These are phyloP conservation scores for Drosophila maculinotata DNA, from an alignment of 2,888 invertebrate genomes.

Conservation along the genomic window DNA sequence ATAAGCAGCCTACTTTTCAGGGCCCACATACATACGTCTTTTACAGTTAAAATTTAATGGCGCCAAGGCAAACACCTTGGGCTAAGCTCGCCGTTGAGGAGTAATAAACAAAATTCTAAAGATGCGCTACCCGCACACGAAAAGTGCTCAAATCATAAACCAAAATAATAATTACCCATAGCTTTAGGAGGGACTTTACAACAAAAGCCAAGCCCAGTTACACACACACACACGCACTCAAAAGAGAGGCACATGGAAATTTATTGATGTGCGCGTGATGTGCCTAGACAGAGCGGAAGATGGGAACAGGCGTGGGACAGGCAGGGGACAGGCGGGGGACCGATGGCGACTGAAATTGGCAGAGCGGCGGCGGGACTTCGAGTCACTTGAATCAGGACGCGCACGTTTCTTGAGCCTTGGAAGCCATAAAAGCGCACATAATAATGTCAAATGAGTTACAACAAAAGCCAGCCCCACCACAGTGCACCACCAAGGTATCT, in stretches of 20 bases:
- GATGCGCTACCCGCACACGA: conserved; percentile 64
- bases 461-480: conserved; percentile 64
- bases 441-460: conserved; percentile 81
- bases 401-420: conserved; percentile 65
- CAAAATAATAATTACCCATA: conserved; percentile 79
- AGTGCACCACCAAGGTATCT: conserved; percentile 12
- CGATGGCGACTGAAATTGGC: conserved; percentile 53
- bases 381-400: conserved; percentile 36
- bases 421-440: conserved; percentile 80
- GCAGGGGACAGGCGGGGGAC: too few species aligned
- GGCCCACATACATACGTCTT: conserved; percentile 15
- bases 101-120: conserved; percentile 75
- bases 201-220: conserved; percentile 55
- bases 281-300: conserved; percentile 59
- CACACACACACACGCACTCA: conserved; percentile 16
- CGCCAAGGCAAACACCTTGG: conserved; percentile 59
- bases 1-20: conserved; percentile 65
- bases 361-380: conserved; percentile 28
- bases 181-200: conserved; percentile 68
- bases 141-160: conserved; percentile 74
- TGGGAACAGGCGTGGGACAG: conserved; percentile 32
- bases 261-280: conserved; percentile 75
- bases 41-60: conserved; percentile 69
- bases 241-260: conserved; percentile 71
- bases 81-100: conserved; percentile 54